Evolutionary conservation across 2,797 vertebrate species (phyloP).

Genomic region (Thalassophryne amazonica): DNA sequence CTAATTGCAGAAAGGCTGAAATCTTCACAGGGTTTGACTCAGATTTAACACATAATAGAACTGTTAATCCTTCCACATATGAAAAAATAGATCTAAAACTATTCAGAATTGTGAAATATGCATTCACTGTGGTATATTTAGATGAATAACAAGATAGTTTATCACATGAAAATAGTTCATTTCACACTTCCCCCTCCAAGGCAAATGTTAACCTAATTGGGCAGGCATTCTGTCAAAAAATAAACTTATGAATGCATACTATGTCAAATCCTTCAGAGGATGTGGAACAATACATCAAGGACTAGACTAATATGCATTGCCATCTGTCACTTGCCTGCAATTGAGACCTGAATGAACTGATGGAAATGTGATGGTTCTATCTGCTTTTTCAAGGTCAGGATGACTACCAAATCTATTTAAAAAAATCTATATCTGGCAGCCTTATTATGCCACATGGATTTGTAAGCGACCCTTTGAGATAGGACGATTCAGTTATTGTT

Average conservation of each 20-base stretch:
- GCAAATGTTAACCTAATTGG: not conserved
- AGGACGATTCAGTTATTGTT: not conserved
- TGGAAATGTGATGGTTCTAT: not conserved
- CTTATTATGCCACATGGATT: not conserved
- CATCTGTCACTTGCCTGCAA: not conserved
- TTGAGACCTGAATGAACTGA: not conserved
- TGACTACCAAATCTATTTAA: not conserved
- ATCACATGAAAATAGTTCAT: not conserved
- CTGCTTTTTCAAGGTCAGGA: not conserved
- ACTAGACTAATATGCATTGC: not conserved
- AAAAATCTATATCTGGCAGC: conserved; percentile 14
- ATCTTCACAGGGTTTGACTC: conserved; percentile 33
- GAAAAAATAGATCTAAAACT: conserved; percentile 7
- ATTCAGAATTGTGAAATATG: conserved; percentile 19
- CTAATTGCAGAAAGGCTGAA: conserved; percentile 20
- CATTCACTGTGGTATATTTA: not conserved
- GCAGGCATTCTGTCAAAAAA: not conserved
- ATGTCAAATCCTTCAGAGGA: not conserved
- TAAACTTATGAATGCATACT: not conserved
- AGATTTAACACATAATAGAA: conserved; percentile 20
- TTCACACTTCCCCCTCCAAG: not conserved
- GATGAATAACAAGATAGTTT: not conserved
- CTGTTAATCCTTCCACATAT: conserved; percentile 16
- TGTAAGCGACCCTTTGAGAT: not conserved
- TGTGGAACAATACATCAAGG: not conserved